Base-by-base conservation (phyloP, 2,797 vertebrate species). In the Gallinago solitaria region DNA sequence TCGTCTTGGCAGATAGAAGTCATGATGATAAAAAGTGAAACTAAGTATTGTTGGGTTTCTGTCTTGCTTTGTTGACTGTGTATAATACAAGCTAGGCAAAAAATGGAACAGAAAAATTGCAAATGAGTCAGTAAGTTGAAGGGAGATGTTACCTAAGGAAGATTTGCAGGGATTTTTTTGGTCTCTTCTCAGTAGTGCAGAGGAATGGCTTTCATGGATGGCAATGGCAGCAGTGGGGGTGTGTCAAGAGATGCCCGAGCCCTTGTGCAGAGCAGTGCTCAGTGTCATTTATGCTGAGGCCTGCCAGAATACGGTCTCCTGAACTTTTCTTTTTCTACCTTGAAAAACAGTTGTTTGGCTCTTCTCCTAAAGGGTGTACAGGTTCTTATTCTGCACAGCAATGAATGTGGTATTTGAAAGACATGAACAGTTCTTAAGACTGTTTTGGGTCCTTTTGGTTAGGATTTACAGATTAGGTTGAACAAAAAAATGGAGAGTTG, bases 51-150 rank as follows among this genome's bases (percentile, higher is more conserved):
- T 10, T 75, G 48, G 37, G 84, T 94, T 93, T 92, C 75, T 95
- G 1, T 89, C 73, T 89, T 63, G 70, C 21, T 75, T 45, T 86
- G 41, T 86, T 71, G n/a, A 51, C 27, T 28, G 20, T 47, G 12
- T 47, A 12, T 63, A 75, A 67, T 30, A 21, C 7, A 28, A 82
- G 68, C 67, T 41, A 65, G 69, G 41, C 69, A 78, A 81, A 83
- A 92, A 89, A 79, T 93, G 76, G 89, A 96, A 95, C 87, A 91
- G 93, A 43, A 93, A 93, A 76, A 78, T 77, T 88, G 73, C 79
- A 92, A 81, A 75, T 84, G 50, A 81, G 48, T 35, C 57, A 37
- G 54, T 89, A 24, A 84, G 60, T 24, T 83, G 71, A 50, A 77
- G 78, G 32, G 53, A 89, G 35, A 77, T 75, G 47, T 35, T 87